Conservation (phyloP, 1,140 invertebrate species). For the Argopecten irradians region DNA sequence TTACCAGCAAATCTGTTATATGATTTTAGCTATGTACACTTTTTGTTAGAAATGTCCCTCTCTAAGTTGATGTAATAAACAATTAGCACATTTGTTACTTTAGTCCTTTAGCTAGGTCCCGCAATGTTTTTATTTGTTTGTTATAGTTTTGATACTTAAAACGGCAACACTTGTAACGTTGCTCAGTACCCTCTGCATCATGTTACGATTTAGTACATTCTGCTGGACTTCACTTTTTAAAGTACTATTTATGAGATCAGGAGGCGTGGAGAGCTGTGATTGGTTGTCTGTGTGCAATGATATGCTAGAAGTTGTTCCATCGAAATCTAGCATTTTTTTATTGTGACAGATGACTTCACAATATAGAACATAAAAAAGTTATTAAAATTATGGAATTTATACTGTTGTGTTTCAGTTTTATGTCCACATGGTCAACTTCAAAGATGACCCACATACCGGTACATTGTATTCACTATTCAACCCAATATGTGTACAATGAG, state of each 20-base stretch:
- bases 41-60: neutral
- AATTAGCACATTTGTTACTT: neutral
- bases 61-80: too few relatives aligned
- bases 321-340: neutral
- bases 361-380: slow-evolving; percentile 19
- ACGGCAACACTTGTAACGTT: neutral
- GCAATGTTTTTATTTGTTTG: neutral
- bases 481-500: too few relatives aligned
- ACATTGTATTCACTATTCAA: too few relatives aligned
- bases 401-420: neutral
- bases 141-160: neutral
- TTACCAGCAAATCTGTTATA: neutral
- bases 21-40: too few relatives aligned
- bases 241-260: neutral
- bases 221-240: neutral
- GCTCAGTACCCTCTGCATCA: neutral
- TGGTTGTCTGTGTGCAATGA: slow-evolving; percentile 1
- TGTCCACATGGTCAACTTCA: too few relatives aligned
- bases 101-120: neutral
- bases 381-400: slow-evolving; percentile 8
- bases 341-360: slow-evolving; percentile 15
- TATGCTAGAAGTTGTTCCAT: slow-evolving; percentile 1
- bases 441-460: too few relatives aligned
- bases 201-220: slow-evolving; percentile 5
- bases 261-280: neutral